Conservation (phyloP, 1,140 invertebrate genomes). For the Anoplolepis gracilipes region DNA sequence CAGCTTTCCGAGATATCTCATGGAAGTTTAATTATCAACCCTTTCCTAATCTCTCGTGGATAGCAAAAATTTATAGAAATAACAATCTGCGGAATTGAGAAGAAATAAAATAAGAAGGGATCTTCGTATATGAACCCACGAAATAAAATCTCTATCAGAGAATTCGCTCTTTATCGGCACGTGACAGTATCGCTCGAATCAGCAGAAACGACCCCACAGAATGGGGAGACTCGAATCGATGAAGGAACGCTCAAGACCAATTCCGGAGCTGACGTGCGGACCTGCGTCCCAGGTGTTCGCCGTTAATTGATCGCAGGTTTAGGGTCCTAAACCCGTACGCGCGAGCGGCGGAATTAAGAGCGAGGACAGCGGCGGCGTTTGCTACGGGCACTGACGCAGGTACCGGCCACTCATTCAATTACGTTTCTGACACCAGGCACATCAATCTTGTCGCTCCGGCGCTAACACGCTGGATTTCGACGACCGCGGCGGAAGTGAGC, state of each 20-base stretch:
- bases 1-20: background rate
- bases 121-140: background rate
- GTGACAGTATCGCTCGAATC: slow-evolving; percentile 7
- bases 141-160: background rate
- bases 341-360: slow-evolving; percentile 81
- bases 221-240: slow-evolving; percentile 55
- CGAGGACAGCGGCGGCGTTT: slow-evolving; percentile 78
- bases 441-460: slow-evolving; percentile 80
- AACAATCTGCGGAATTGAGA: background rate
- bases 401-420: slow-evolving; percentile 83
- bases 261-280: slow-evolving; percentile 55
- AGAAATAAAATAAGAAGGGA: background rate
- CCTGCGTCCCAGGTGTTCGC: slow-evolving; percentile 78
- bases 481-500: slow-evolving; percentile 63
- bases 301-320: slow-evolving; percentile 84
- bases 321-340: slow-evolving; percentile 62
- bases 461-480: slow-evolving; percentile 73
- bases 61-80: background rate
- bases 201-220: background rate
- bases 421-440: slow-evolving; percentile 82
- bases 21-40: background rate
- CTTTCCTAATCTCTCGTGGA: too few relatives aligned
- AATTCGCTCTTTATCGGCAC: slow-evolving; percentile 1
- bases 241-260: slow-evolving; percentile 64
- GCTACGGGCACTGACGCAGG: slow-evolving; percentile 79